phyloP scores from a whole-genome alignment of 1,140 invertebrate species.

The Scaptomyza graminum region DNA sequence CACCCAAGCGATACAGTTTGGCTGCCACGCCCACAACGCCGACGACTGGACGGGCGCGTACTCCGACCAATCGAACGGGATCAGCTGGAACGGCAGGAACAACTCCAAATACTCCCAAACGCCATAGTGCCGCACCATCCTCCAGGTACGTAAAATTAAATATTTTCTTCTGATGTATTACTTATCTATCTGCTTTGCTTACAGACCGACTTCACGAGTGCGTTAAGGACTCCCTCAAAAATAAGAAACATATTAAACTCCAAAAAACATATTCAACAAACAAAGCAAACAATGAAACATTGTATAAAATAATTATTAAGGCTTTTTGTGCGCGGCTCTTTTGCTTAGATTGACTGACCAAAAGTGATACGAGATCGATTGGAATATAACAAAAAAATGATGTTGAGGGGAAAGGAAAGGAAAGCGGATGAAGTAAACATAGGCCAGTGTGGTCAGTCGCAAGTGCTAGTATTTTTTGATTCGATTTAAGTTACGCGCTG shows the following conservation, averaged over 20 bases:
- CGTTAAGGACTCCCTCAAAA: slow-evolving; percentile 56
- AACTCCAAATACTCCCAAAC: slow-evolving; percentile 77
- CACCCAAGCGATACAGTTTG: slow-evolving; percentile 81
- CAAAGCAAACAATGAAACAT: slow-evolving; percentile 69
- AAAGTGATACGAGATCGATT: slow-evolving; percentile 64
- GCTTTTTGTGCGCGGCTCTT: slow-evolving; percentile 56
- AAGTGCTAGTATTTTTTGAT: slow-evolving; percentile 70
- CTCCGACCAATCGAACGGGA: slow-evolving; percentile 65
- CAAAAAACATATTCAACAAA: slow-evolving; percentile 58
- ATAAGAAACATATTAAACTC: slow-evolving; percentile 22
- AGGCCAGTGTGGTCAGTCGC: slow-evolving; percentile 38
- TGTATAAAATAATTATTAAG: slow-evolving; percentile 69
- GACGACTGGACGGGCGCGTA: slow-evolving; percentile 56
- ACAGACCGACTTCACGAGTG: slow-evolving; percentile 69
- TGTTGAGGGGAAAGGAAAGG: slow-evolving; percentile 17
- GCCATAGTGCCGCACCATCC: slow-evolving; percentile 61
- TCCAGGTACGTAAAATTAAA: slow-evolving; percentile 63
- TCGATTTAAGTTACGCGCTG: slow-evolving; percentile 62
- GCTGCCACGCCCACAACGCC: slow-evolving; percentile 48
- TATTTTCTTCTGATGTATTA: not conserved
- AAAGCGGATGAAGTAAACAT: slow-evolving; percentile 13
- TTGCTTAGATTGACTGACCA: slow-evolving; percentile 61
- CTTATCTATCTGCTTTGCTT: slow-evolving; percentile 13
- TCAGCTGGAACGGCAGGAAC: slow-evolving; percentile 62
- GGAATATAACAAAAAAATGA: not conserved